phyloP scores from a whole-genome alignment of 2,113 vertebrate genomes.

The Bubo blakistoni region DNA sequence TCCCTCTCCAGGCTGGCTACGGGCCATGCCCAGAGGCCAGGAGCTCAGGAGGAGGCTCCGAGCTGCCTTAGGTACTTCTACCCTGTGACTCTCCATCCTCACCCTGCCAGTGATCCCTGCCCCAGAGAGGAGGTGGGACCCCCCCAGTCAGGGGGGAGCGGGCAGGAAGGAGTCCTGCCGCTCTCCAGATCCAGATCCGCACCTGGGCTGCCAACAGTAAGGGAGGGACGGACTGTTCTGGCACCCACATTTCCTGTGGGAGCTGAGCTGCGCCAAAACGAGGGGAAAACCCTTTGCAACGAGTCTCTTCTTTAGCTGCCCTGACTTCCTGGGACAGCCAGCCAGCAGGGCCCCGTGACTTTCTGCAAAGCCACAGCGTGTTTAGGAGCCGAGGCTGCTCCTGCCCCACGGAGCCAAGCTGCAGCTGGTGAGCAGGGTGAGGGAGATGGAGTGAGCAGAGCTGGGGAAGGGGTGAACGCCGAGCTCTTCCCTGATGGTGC shows the following conservation, averaged over 20 bases:
- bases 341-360: background rate
- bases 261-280: background rate
- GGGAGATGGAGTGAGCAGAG: background rate
- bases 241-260: constrained; percentile 12
- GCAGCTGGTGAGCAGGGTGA: background rate
- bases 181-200: background rate
- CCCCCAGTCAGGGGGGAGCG: background rate
- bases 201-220: background rate
- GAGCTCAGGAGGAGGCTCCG: background rate
- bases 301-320: background rate
- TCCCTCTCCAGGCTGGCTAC: background rate
- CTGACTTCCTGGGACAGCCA: background rate
- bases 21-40: background rate
- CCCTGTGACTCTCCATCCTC: background rate
- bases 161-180: background rate
- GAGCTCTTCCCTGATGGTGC: background rate
- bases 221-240: background rate
- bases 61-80: background rate
- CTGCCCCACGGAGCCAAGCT: accelerated
- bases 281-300: background rate
- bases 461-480: background rate
- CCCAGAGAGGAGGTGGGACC: background rate
- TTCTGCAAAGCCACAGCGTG: background rate
- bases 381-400: background rate
- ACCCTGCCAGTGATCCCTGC: accelerated